Conservation (phyloP, 1,140 invertebrate species). For the Anastrepha ludens region DNA sequence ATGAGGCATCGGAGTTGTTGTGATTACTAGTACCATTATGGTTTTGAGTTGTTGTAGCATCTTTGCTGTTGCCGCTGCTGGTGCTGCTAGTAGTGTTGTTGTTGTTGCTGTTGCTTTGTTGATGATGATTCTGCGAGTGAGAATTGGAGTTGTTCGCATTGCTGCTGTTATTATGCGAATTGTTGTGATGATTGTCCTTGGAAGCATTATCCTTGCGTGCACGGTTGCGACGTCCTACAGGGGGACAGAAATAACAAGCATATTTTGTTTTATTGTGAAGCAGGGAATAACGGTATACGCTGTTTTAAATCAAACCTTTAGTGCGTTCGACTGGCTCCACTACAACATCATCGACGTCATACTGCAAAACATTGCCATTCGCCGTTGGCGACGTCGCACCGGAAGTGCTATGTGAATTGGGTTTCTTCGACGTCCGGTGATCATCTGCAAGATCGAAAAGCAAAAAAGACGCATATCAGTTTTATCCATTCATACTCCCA, state of each 20-base stretch:
- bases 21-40: conserved; percentile 60
- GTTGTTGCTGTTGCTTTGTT: conserved; percentile 50
- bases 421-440: conserved; percentile 38
- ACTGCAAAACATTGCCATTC: conserved; percentile 68
- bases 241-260: neutral
- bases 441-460: conserved; percentile 25
- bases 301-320: conserved; percentile 62
- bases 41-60: conserved; percentile 55
- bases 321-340: conserved; percentile 66
- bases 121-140: conserved; percentile 43
- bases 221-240: conserved; percentile 70
- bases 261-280: neutral
- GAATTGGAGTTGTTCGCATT: conserved; percentile 44
- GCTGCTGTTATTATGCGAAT: conserved; percentile 56
- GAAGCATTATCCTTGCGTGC: conserved; percentile 70
- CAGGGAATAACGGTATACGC: neutral
- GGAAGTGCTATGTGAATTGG: conserved; percentile 44
- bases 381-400: conserved; percentile 58
- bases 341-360: conserved; percentile 64
- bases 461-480: conserved; percentile 18
- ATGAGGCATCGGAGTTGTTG: conserved; percentile 52
- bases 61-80: conserved; percentile 62
- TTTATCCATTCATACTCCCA: neutral
- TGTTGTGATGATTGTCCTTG: conserved; percentile 73
- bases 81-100: conserved; percentile 62